Base-by-base conservation (phyloP, 1,140 invertebrate species). In the Papilio polyxenes region DNA sequence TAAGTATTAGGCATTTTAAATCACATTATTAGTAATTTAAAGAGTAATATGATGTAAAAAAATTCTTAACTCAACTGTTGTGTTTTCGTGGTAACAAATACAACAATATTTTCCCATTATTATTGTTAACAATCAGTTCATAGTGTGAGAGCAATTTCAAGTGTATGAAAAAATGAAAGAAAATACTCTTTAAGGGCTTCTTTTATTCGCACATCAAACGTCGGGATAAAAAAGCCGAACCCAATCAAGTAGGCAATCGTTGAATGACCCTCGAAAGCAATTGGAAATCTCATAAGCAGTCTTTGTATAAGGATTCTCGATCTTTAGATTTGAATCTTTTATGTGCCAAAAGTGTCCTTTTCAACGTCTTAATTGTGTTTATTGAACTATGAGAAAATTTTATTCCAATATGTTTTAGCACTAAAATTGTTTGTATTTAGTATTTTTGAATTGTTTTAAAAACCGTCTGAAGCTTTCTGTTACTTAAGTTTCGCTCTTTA, bases 211-310 rank as follows among this genome's bases (percentile, higher is more conserved):
- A 75, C 75, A 75, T 75, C 44, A 75, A 75, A 75, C 72, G 62
- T 65, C 20, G 20, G 62, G 20, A 65, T 65, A 65, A 65, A 56
- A 65, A 65, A 65, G 62, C 62, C 62, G 72, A 75, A 75, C 72
- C 75, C 44, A 51, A 49, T 49, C 40, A 49, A 75, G 44, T 75
- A 75, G 75, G 75, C 44, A 49, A 75, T 75, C 75, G 75, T 75
- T 75, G 40, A 75, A 75, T 75, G 75, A 48, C 44, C n/a, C 75
- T 75, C n/a, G 17, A 51, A 20, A 75, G 75, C 75, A 75, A 75
- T 75, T 75, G 72, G 72, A 75, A 75, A 75, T 75, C 75, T 75
- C 75, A 75, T 75, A 75, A 75, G 75, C 75, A 49, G 75, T 75
- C 72, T 75, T 75, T 75, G 75, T 75, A 49, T 75, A 48, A 9